Base-by-base conservation (phyloP, 2,888 invertebrate genomes). In the Lacanobia oleracea region DNA sequence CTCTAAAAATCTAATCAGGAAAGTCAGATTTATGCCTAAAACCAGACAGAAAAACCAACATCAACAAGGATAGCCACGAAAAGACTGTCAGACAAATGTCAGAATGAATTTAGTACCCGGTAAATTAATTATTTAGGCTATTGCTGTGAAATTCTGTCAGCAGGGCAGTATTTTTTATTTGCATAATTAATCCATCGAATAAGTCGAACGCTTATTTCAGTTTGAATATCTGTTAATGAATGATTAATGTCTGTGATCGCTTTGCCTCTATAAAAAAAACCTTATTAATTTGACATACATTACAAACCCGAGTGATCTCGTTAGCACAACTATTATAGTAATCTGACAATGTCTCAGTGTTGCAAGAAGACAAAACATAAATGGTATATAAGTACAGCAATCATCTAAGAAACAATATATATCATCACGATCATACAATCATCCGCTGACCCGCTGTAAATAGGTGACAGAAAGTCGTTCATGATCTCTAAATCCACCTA, bases 381-480 rank as follows among this genome's bases (percentile, higher is more conserved):
- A 33, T 16, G 16, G 16, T 45, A 40, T 54, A 27, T 43, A 65
- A 64, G 45, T 67, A 63, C 40, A n/a, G 70, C 53, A 73, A 79
- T 72, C 65, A 69, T 65, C 37, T 23, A 14, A 61, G 33, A 65
- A 57, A 72, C 71, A 69, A 64, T 70, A 54, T 67, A 14, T 48
- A 27, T 51, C 67, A 57, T 79, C 84, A 83, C 72, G 79, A 76
- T 78, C 74, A 63, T 72, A 65, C 72, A 76, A 81, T 79, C 50
- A 74, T 63, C 54, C 33, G 70, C 62, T 81, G 79, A 81, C 72
- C 82, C 48, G 56, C 50, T 67, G 23, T 56, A 57, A 68, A 69
- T 74, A 50, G 56, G 69, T 63, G 61, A 71, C 57, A 65, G 62
- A 56, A 60, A 60, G 18, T 45, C 72, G 37, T 16, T 8, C 60